Base-by-base conservation (phyloP, 1,140 invertebrate genomes). In the Goniozus legneri region DNA sequence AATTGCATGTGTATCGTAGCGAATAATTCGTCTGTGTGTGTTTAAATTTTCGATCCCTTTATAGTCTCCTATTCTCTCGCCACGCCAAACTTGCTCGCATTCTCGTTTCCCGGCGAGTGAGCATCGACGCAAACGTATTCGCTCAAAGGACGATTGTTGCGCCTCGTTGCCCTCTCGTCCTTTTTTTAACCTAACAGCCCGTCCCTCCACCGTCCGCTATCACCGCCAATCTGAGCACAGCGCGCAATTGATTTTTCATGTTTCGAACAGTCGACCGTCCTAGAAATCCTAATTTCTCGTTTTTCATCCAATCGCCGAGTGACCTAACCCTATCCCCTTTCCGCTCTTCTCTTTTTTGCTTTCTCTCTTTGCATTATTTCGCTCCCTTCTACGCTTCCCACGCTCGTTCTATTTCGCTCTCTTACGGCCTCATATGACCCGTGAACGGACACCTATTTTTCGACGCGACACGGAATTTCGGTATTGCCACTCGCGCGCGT, bases 201-300 rank as follows among this genome's bases (percentile, higher is more conserved):
- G 3, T 24, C 13, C n/a, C 16, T 34, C 12, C 21, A 21, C 35
- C 43, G 37, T 32, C 13, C 22, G 14, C 16, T 34, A 12, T 33
- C 30, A 12, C 36, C 13, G 16, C 10, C n/a, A 21, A 20, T 13
- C 36, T 14, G 15, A 41, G 16, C 21, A 12, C 40, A 47, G 47
- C 47, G 39, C 51, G 59, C 56, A 59, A 63, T 63, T 63, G 59
- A 59, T 63, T 63, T 63, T 62, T 57, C 60, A 50, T 63, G 60
- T 63, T 57, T 40, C 31, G 32, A 48, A 34, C 53, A 54, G 50
- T 61, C 44, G 21, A 27, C 37, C 37, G 54, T 58, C 53, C 60
- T 59, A 53, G 49, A 56, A 63, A 59, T 53, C 51, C 53, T 52
- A 61, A 60, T 62, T 62, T 62, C 54, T 54, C 58, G 56, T 58